These are phyloP conservation scores for Archips crataeganus DNA, from an alignment of 2,888 invertebrate genomes.

Conservation along the genomic window DNA sequence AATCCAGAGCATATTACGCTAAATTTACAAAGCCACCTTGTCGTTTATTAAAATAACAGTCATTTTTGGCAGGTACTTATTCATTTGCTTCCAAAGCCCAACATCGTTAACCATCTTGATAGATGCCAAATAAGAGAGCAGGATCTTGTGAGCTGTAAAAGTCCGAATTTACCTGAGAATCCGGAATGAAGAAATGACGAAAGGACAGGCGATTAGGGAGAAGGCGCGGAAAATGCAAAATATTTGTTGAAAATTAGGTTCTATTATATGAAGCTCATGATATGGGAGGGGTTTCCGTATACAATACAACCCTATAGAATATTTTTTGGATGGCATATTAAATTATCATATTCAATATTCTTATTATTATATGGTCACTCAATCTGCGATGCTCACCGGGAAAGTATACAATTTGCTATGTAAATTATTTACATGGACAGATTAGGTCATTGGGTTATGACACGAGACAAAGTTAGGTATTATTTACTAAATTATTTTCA, in stretches of 20 bases:
- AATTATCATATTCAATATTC: background rate
- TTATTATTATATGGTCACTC: background rate
- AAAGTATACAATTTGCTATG: background rate
- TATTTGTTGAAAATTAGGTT: background rate
- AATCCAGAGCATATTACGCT: no score
- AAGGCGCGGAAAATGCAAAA: background rate
- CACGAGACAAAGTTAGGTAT: no score
- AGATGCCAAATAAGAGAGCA: background rate
- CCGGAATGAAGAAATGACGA: background rate
- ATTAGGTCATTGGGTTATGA: no score
- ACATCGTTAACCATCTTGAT: constrained; percentile 31
- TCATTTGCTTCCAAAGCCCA: no score
- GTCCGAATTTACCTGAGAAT: background rate
- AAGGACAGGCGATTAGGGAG: background rate
- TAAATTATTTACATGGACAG: no score
- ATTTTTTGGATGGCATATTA: background rate
- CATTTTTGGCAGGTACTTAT: no score
- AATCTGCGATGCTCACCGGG: background rate
- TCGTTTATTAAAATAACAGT: no score
- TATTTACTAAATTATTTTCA: no score
- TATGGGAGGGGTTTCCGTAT: background rate
- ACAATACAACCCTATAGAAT: background rate
- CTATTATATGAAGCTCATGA: background rate
- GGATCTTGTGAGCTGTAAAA: background rate
- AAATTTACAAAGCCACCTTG: no score